Base-by-base conservation (phyloP, 2,797 vertebrate species). In the Coendou prehensilis region DNA sequence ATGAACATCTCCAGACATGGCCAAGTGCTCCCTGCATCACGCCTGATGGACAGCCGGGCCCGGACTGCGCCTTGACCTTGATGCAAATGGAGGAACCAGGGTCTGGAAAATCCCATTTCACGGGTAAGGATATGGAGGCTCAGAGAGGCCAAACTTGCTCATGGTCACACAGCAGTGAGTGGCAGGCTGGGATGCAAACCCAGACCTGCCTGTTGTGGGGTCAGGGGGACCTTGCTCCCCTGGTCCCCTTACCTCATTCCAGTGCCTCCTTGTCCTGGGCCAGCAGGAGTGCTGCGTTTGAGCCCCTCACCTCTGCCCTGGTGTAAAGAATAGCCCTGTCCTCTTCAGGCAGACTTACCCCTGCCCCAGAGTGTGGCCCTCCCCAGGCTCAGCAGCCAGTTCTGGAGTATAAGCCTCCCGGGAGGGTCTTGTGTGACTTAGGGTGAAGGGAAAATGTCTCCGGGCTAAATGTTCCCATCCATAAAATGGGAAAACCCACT, bases 61-160 rank as follows among this genome's bases (percentile, higher is more conserved):
- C 23, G 59, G 54, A 56, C 41, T 1, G 10, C 18, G 23, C 26
- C 11, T 45, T 28, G 33, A 67, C 54, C n/a, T 67, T 79, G 41
- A 41, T 23, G 45, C 23, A 37, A n/a, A 45, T 5, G 17, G n/a
- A 84, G 73, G 22, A 37, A 69, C 52, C 17, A 2, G 57, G 10
- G 30, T 82, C 75, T 71, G 59, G 59, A 85, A 96, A 69, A 54
- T 75, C 26, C 56, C 76, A 6, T 80, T 94, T 89, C 52, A 79
- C 30, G 89, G 57, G 22, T 47, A 81, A 56, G 17, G 45, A 94
- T 67, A 90, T 2, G 0, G n/a, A 89, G 79, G 59, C 54, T 56
- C 22, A 2, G 7, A 63, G 52, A 47, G 9, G 26, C 11, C 59
- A 37, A 23, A 22, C 22, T 79, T 86, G 75, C 75, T 45, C 15